phyloP scores from a whole-genome alignment of 2,888 invertebrate species.

The Drosophila yooni region DNA sequence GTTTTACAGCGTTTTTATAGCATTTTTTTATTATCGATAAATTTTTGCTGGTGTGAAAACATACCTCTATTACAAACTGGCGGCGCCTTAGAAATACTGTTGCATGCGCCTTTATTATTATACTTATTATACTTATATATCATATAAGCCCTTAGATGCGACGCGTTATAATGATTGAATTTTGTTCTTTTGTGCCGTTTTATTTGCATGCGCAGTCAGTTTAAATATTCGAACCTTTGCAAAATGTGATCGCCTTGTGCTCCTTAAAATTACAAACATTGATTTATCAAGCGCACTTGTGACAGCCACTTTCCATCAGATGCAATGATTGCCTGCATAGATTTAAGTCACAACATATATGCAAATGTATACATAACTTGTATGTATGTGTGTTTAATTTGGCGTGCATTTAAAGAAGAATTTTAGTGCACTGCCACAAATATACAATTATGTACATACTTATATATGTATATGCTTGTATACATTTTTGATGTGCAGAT shows the following conservation, averaged over 20 bases:
- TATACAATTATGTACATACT: background rate
- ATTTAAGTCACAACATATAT: slow-evolving; percentile 52
- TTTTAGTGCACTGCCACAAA: background rate
- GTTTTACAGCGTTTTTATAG: background rate
- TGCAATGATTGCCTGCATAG: slow-evolving; percentile 41
- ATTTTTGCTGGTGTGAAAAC: background rate
- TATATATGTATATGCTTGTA: background rate
- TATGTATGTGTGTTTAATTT: background rate
- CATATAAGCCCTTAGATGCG: background rate
- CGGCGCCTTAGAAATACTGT: slow-evolving; percentile 22
- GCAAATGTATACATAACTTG: background rate
- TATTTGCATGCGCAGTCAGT: slow-evolving; percentile 9
- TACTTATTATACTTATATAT: background rate
- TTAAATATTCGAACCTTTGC: slow-evolving; percentile 15
- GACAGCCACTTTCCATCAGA: background rate
- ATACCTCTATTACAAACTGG: slow-evolving; percentile 1
- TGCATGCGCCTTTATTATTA: slow-evolving; percentile 17
- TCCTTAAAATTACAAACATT: slow-evolving; percentile 5
- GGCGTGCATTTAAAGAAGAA: background rate
- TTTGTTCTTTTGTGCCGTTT: slow-evolving; percentile 1
- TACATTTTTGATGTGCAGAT: background rate
- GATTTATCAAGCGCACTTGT: slow-evolving; percentile 8
- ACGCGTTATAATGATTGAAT: background rate
- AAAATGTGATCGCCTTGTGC: slow-evolving; percentile 46
- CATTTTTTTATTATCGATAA: background rate